These are phyloP conservation scores for Mobula birostris DNA, from an alignment of 2,113 vertebrate genomes.

Conservation along the genomic window DNA sequence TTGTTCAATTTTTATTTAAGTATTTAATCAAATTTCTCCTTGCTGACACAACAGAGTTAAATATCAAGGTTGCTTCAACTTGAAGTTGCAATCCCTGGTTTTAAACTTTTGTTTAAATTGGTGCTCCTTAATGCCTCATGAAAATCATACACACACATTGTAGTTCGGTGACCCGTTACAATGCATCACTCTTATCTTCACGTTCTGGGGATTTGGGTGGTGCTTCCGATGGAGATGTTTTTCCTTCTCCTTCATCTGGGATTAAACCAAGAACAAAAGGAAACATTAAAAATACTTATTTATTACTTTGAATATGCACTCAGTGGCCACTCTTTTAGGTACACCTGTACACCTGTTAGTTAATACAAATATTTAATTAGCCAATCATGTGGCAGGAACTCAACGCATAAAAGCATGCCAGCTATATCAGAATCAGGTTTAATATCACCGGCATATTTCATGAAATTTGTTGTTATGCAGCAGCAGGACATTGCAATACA, in stretches of 20 bases:
- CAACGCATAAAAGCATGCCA: too few species aligned
- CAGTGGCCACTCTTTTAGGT: too few species aligned
- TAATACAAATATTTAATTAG: too few species aligned
- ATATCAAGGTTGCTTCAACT: not conserved
- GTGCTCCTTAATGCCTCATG: not conserved
- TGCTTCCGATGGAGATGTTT: conserved; percentile 50
- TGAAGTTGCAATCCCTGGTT: not conserved
- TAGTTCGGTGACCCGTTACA: conserved; percentile 39
- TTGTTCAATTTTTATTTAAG: not conserved
- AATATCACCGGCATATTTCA: too few species aligned
- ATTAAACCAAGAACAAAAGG: conserved; percentile 20
- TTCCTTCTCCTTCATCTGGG: conserved; percentile 58
- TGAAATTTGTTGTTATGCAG: too few species aligned
- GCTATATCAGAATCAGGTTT: too few species aligned
- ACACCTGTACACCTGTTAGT: too few species aligned
- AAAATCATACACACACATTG: not conserved
- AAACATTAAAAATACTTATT: not conserved
- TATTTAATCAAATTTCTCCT: not conserved
- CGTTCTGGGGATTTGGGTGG: conserved; percentile 50
- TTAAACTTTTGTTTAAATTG: not conserved
- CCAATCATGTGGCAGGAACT: too few species aligned
- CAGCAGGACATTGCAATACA: too few species aligned
- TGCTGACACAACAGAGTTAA: not conserved
- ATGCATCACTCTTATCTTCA: conserved; percentile 46
- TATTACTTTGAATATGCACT: not conserved